Conservation (phyloP, 1,140 invertebrate genomes). For the Rhagoletis pomonella region DNA sequence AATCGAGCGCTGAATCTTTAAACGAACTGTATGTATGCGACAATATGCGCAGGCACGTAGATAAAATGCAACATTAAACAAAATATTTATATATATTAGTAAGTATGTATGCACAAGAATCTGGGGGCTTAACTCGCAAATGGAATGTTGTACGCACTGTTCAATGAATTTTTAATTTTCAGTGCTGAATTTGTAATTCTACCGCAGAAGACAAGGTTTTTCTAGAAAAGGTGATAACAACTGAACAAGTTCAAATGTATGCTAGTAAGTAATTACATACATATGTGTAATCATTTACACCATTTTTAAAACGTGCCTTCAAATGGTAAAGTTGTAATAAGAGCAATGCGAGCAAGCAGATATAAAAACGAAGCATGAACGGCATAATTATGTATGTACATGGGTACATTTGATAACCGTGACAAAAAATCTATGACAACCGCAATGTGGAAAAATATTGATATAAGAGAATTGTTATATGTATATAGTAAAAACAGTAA, state of each 20-base stretch:
- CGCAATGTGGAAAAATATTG: too few species aligned
- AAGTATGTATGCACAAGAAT: not conserved
- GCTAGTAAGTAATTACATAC: not conserved
- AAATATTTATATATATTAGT: not conserved
- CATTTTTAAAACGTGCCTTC: not conserved
- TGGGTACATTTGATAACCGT: too few species aligned
- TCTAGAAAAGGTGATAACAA: constrained; percentile 2
- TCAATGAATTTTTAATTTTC: constrained; percentile 27
- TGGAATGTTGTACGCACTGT: not conserved
- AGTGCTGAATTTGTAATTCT: constrained; percentile 39
- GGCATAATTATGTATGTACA: not conserved
- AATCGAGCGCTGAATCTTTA: not conserved
- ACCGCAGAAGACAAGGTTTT: constrained; percentile 10
- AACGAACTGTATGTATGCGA: not conserved
- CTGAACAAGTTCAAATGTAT: not conserved
- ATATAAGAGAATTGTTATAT: too few species aligned
- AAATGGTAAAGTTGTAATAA: not conserved
- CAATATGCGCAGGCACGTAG: not conserved
- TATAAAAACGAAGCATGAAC: not conserved
- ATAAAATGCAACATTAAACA: not conserved
- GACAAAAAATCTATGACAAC: too few species aligned
- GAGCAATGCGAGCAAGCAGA: not conserved
- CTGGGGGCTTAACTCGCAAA: not conserved
- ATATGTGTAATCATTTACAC: not conserved
- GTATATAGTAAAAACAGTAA: not conserved